Evolutionary conservation across 23 tunicate genomes (phyloP), one percentile per base, ranked within the genome.

Genomic region (Phallusia fumigata): DNA sequence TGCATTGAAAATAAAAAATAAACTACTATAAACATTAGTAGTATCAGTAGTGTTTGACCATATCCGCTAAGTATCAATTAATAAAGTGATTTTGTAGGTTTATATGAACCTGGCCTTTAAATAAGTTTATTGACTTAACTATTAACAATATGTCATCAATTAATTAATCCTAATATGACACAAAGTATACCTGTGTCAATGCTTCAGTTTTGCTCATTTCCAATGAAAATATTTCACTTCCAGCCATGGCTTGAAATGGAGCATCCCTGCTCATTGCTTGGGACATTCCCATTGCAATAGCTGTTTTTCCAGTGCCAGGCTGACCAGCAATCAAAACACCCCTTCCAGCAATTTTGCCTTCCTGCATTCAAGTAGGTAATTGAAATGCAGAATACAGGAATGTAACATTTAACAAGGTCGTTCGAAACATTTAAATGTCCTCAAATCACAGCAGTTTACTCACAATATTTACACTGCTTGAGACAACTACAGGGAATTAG

Each of bases 131-230:
- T 73, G 15, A 18, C 16, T 15, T 15, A 21, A 19, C 30, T 30
- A 73, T 19, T 15, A 19, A 26, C 30, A 19, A 26, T 18, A 19
- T 19, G n/a, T n/a, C n/a, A n/a, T n/a, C n/a, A n/a, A n/a, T 51
- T 51, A 51, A 51, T 51, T 51, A 18, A 13, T 13, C 58, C 15
- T 18, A 51, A 51, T 13, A 15, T 51, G 58, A 15, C 18, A 18
- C 58, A 51, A 51, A 51, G 18, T 51, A 13, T 26, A 88, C 97
- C 88, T 96, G 99, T 19, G 99, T 96, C 47, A 96, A 87, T 0
- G 99, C 96, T 87, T 96, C 99, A 18, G 99, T 96, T 82, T 96
- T 96, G 83, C 99, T 96, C 99, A 96, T 96, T 79, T 91, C 99
- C 44, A 90, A 80, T 2, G 99, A 96, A 74, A 96, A 96, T 74